A percentile compares a stretch with the other conserved stretches of the same genome.
Evolutionary conservation across 1,140 invertebrate species (phyloP).

Genomic region (Zaprionus camerounensis): DNA sequence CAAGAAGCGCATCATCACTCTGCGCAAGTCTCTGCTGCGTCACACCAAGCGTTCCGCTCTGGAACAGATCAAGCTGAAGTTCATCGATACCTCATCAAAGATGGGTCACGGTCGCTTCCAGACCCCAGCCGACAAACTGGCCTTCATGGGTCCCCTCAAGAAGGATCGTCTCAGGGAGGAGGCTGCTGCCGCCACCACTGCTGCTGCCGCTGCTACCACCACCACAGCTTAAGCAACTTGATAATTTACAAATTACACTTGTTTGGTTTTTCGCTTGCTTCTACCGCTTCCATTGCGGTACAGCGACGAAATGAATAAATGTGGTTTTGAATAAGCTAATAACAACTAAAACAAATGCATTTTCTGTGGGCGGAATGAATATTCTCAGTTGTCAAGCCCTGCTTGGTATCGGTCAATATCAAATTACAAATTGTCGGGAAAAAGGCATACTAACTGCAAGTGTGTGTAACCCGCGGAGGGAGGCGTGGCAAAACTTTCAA

Average conservation of each 20-base stretch:
- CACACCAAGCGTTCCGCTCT: conserved; percentile 97
- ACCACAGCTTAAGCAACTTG: conserved; percentile 60
- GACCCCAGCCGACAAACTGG: conserved; percentile 97
- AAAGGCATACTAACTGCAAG: no score
- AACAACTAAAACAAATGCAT: conserved; percentile 9
- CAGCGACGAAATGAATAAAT: conserved; percentile 48
- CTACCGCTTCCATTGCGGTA: conserved; percentile 49
- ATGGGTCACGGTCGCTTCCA: conserved; percentile 99
- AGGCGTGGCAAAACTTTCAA: no score
- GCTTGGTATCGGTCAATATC: no score
- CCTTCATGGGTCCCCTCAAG: conserved; percentile 98
- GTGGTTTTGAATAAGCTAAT: conserved; percentile 68
- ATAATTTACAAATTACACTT: conserved; percentile 20
- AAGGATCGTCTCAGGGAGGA: conserved; percentile 95
- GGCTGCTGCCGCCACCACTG: conserved; percentile 86
- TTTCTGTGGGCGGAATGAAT: background rate
- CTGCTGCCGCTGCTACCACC: conserved; percentile 62
- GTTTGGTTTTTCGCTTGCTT: conserved; percentile 34
- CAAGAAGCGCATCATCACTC: conserved; percentile 99
- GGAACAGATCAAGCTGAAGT: conserved; percentile 99
- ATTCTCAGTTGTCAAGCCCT: background rate
- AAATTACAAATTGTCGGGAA: no score
- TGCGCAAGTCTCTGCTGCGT: conserved; percentile 97
- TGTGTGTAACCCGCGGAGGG: no score
- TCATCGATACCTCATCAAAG: conserved; percentile 99